Evolutionary conservation across 2,113 vertebrate species (phyloP).

Genomic region (Trichomycterus rosablanca): DNA sequence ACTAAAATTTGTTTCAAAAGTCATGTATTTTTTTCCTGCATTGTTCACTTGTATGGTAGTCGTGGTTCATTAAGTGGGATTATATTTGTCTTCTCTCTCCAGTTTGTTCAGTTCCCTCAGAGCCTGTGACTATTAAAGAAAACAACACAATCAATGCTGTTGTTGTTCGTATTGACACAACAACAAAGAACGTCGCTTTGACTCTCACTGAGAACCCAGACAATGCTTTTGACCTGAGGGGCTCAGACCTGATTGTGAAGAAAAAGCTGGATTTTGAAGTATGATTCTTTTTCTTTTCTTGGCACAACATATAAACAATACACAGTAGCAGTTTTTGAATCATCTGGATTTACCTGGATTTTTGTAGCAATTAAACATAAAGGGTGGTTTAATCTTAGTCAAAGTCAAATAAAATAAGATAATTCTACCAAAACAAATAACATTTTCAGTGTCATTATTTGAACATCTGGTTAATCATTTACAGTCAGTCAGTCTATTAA

Average conservation of each 20-base stretch:
- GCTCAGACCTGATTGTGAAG: constrained; percentile 58
- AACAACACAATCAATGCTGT: constrained; percentile 60
- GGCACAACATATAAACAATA: too few species aligned
- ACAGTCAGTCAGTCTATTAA: too few species aligned
- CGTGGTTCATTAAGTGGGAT: constrained; percentile 20
- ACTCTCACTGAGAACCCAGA: constrained; percentile 57
- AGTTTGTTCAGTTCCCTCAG: constrained; percentile 64
- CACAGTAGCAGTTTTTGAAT: too few species aligned
- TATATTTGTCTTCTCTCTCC: constrained; percentile 22
- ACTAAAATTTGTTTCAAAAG: too few species aligned
- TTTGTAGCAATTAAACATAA: too few species aligned
- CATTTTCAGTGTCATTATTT: too few species aligned
- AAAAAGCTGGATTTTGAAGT: constrained; percentile 71
- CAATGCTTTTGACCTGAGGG: constrained; percentile 61
- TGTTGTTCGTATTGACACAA: constrained; percentile 55
- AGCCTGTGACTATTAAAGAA: constrained; percentile 56
- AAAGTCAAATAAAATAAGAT: too few species aligned
- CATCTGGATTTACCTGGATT: too few species aligned
- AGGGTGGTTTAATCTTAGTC: too few species aligned
- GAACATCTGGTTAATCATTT: too few species aligned
- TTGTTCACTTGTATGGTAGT: background rate
- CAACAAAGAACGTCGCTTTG: constrained; percentile 51
- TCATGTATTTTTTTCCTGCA: background rate
- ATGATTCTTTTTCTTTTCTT: constrained; percentile 11
- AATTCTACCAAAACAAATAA: too few species aligned